These are phyloP conservation scores for Hassar affinis DNA, from an alignment of 2,113 vertebrate genomes.

Conservation along the genomic window DNA sequence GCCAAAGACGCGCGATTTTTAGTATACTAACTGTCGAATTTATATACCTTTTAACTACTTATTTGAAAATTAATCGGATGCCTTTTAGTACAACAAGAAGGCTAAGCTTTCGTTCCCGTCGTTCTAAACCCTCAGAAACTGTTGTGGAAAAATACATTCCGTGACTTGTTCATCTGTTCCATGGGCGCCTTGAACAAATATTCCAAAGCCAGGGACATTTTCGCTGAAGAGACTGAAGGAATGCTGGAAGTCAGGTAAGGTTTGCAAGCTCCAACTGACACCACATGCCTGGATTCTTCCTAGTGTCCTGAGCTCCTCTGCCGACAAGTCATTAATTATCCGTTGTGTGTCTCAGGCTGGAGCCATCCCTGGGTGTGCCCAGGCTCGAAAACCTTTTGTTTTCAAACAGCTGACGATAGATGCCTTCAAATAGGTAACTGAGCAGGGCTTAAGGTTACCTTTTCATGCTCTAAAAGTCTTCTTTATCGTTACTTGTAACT, in stretches of 20 bases:
- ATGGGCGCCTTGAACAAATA: constrained; percentile 42
- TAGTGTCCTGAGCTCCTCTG: constrained; percentile 59
- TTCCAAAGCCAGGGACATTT: constrained; percentile 44
- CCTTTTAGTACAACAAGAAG: constrained; percentile 3
- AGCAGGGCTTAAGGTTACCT: constrained; percentile 45
- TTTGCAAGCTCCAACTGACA: constrained; percentile 56
- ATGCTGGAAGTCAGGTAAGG: constrained; percentile 75
- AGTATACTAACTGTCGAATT: neutral
- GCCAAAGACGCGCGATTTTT: neutral
- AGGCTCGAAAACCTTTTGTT: constrained; percentile 62
- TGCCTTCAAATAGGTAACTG: constrained; percentile 64
- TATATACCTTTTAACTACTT: neutral
- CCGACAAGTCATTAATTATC: constrained; percentile 75
- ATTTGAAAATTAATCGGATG: neutral
- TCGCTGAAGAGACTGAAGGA: constrained; percentile 49
- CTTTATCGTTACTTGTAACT: neutral
- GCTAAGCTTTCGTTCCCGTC: constrained; percentile 1
- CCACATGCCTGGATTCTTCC: constrained; percentile 59
- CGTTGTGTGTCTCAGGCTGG: constrained; percentile 67
- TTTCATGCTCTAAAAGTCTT: neutral
- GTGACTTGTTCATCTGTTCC: constrained; percentile 35
- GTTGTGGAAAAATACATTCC: constrained; percentile 25
- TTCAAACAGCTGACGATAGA: constrained; percentile 58
- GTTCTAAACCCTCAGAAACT: neutral
- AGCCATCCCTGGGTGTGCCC: constrained; percentile 60